Conservation (phyloP, 2,888 invertebrate genomes). For the Linyphia triangularis region DNA sequence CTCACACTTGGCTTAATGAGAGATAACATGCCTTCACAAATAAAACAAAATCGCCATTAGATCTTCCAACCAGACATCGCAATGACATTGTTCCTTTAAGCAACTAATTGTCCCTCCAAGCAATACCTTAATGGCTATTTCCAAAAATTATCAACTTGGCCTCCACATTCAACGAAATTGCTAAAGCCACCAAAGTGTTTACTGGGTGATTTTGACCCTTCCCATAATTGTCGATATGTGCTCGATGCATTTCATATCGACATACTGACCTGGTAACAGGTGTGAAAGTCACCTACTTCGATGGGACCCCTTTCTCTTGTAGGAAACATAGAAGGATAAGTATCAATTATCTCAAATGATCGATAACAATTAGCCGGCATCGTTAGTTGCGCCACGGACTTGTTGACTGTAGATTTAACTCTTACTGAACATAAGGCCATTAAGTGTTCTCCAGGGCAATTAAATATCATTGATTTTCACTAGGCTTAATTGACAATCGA, state of each 20-base stretch:
- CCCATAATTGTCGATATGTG: slow-evolving; percentile 5
- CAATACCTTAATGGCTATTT: not conserved
- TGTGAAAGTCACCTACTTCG: slow-evolving; percentile 30
- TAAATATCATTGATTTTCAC: not conserved
- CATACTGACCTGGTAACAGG: slow-evolving; percentile 33
- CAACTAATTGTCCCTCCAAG: not conserved
- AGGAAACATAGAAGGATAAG: slow-evolving; percentile 2
- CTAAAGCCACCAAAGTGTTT: too few species aligned
- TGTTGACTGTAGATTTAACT: not conserved
- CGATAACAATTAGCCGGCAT: slow-evolving; percentile 36
- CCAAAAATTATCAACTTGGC: not conserved
- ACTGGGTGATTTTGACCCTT: not conserved
- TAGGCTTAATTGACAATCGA: not conserved
- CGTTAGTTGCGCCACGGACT: slow-evolving; percentile 11
- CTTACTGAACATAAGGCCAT: not conserved
- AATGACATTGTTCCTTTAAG: not conserved
- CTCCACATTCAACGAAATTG: not conserved
- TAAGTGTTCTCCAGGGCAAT: not conserved
- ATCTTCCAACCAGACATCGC: not conserved
- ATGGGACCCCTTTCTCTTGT: slow-evolving; percentile 7
- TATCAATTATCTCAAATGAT: slow-evolving; percentile 12
- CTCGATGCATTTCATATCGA: slow-evolving; percentile 16
- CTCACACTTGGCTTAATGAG: not conserved
- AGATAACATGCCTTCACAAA: not conserved
- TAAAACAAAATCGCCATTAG: not conserved